These are phyloP conservation scores for Tenualosa thibaudeaui DNA, from an alignment of 2,797 vertebrate species.

Conservation along the genomic window DNA sequence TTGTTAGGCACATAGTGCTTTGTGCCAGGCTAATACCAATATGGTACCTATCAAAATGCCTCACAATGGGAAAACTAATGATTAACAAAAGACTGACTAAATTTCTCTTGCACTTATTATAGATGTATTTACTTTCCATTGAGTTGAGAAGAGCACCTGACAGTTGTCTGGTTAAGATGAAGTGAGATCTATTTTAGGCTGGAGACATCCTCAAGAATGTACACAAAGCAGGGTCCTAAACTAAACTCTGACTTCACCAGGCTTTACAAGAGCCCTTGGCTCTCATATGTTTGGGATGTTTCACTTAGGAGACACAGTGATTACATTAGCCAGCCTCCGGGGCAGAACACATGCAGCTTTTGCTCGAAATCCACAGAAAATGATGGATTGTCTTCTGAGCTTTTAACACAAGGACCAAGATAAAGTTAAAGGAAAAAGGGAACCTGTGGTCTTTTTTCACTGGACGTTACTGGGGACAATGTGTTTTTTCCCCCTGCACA, in stretches of 20 bases:
- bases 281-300: conserved; percentile 60
- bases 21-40: not conserved
- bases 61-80: not conserved
- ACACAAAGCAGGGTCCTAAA: conserved; percentile 72
- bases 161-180: conserved; percentile 57
- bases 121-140: conserved; percentile 24
- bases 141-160: conserved; percentile 55
- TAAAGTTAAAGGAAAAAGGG: conserved; percentile 27
- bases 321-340: conserved; percentile 72
- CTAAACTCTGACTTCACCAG: conserved; percentile 68
- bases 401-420: conserved; percentile 30
- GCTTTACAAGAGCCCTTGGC: conserved; percentile 71
- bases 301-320: conserved; percentile 70
- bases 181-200: conserved; percentile 75
- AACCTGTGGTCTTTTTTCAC: conserved; percentile 6
- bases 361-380: conserved; percentile 37
- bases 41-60: not conserved
- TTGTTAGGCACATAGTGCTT: not conserved
- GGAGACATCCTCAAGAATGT: conserved; percentile 61
- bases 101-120: conserved; percentile 20
- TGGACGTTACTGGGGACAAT: not conserved
- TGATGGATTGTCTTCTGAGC: conserved; percentile 7
- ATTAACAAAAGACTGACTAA: not conserved
- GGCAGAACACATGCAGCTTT: conserved; percentile 62
- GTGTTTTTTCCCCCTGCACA: not conserved